These are phyloP conservation scores for Crotalus helleri DNA, from an alignment of 2,113 vertebrate genomes.

Conservation along the genomic window DNA sequence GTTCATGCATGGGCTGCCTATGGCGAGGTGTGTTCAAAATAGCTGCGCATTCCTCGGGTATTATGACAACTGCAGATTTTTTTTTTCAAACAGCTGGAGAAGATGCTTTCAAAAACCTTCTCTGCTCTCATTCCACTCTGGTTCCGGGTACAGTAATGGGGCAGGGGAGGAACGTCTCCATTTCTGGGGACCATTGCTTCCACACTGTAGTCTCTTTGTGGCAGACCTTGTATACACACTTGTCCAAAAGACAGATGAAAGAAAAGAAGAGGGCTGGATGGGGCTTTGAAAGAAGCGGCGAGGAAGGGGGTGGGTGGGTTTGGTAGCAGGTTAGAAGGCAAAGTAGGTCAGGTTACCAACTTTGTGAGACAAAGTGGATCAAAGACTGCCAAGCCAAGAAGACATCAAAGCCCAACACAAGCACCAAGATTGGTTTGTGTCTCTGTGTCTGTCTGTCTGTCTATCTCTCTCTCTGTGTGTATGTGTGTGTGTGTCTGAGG, in stretches of 20 bases:
- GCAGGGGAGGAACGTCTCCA: conserved; percentile 38
- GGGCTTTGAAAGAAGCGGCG: conserved; percentile 53
- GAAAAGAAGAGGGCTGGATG: conserved; percentile 52
- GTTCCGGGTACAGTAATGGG: neutral
- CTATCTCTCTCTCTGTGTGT: no score
- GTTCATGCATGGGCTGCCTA: neutral
- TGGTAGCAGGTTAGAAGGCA: conserved; percentile 53
- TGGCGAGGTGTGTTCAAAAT: neutral
- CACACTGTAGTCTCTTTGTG: conserved; percentile 68
- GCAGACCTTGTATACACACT: conserved; percentile 55
- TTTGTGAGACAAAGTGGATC: conserved; percentile 68
- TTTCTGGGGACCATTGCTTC: conserved; percentile 46
- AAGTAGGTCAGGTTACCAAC: conserved; percentile 63
- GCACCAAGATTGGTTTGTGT: conserved; percentile 39
- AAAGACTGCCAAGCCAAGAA: conserved; percentile 58
- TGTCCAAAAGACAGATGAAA: conserved; percentile 69
- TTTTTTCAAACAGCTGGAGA: conserved; percentile 20
- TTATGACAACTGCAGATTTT: neutral
- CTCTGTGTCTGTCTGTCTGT: neutral
- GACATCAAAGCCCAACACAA: conserved; percentile 66
- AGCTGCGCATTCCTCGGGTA: neutral
- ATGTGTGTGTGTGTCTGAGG: neutral
- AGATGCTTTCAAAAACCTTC: conserved; percentile 37
- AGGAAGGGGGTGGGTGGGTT: no score
- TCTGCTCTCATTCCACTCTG: neutral